Evolutionary conservation across 2,797 vertebrate species (phyloP).

Genomic region (Pseudochromis fuscus): DNA sequence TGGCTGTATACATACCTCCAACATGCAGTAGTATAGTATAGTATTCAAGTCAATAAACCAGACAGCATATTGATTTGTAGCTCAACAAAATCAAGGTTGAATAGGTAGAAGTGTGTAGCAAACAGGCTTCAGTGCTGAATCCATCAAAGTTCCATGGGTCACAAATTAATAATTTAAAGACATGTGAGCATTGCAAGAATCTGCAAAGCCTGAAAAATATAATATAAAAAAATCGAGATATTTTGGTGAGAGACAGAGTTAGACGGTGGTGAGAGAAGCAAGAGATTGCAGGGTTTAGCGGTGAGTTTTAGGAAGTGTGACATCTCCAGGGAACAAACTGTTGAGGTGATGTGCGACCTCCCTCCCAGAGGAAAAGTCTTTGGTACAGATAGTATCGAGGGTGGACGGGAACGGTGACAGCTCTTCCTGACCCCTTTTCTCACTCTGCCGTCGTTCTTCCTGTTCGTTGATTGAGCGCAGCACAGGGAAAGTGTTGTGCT

Average conservation of each 20-base stretch:
- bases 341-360: slow-evolving; percentile 74
- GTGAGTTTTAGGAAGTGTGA: slow-evolving; percentile 73
- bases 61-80: no score
- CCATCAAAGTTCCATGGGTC: background rate
- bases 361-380: slow-evolving; percentile 69
- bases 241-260: slow-evolving; percentile 20
- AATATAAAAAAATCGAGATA: background rate
- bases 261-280: slow-evolving; percentile 25
- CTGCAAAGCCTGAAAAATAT: slow-evolving; percentile 14
- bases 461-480: slow-evolving; percentile 62
- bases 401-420: slow-evolving; percentile 71
- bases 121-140: background rate
- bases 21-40: no score
- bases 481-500: slow-evolving; percentile 54
- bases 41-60: no score
- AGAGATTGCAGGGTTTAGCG: slow-evolving; percentile 42
- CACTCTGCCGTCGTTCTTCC: slow-evolving; percentile 70
- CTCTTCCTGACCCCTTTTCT: slow-evolving; percentile 78
- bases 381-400: slow-evolving; percentile 69
- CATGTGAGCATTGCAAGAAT: background rate
- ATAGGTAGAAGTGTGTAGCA: no score
- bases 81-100: no score
- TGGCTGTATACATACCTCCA: no score
- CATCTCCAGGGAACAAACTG: slow-evolving; percentile 71
- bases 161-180: background rate